Percentiles rank a stretch among this genome's conserved stretches.
Conservation (phyloP, 2,113 vertebrate genomes). For the Ciconia maguari region DNA sequence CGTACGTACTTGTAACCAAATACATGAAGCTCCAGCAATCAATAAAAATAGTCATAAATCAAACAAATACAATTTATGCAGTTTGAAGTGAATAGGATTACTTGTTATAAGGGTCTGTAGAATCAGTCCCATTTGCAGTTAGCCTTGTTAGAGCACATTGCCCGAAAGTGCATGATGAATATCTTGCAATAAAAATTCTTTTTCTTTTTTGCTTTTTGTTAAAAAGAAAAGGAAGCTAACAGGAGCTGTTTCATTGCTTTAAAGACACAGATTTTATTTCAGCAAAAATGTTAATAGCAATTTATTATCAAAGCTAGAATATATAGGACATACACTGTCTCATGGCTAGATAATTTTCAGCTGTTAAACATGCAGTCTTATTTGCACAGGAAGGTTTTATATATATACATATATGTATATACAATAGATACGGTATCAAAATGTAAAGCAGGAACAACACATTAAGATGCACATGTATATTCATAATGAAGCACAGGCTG, state of each 20-base stretch:
- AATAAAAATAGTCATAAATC: neutral
- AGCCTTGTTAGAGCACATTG: neutral
- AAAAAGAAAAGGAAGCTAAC: neutral
- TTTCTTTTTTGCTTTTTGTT: neutral
- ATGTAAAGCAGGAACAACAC: neutral
- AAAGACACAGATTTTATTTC: neutral
- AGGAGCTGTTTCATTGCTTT: neutral
- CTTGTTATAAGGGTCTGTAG: neutral
- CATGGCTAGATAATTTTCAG: neutral
- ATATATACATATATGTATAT: neutral
- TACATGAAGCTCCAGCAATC: neutral
- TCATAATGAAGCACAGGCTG: neutral
- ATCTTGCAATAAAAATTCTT: neutral
- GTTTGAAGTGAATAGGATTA: neutral
- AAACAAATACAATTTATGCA: neutral
- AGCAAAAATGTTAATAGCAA: neutral
- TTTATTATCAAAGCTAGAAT: neutral
- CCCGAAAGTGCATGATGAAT: neutral
- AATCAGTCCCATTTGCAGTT: neutral
- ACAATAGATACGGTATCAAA: neutral
- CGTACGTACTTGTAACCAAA: neutral
- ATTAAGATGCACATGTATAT: neutral
- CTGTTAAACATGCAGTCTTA: neutral
- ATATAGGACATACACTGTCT: neutral
- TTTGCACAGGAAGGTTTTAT: neutral